Evolutionary conservation across 1,140 invertebrate genomes (phyloP), one percentile per base, ranked within the genome.

Genomic region (Lepidurus arcticus): DNA sequence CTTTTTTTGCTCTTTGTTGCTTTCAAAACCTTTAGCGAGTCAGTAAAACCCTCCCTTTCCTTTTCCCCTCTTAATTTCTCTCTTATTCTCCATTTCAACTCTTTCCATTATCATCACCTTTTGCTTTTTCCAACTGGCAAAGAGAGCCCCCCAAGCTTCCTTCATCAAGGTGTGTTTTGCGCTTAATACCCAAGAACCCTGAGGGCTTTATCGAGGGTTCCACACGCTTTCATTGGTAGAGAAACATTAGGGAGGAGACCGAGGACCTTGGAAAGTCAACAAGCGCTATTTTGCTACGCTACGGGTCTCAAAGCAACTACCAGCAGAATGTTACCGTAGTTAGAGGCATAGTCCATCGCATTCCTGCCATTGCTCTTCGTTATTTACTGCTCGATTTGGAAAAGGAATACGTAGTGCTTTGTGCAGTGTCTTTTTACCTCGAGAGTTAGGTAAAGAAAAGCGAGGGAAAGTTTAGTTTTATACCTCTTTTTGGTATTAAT

Each of bases 281-380:
- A 21, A 65, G 53, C 53, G 53, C 53, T 65, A 16, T 9, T 7
- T 16, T 65, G 53, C 53, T 13, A 65, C 13, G 53, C 53, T 65
- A 65, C 53, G 53, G 53, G 53, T 21, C 7, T 65, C 53, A 65
- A 65, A 65, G 53, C 53, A 65, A 65, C 53, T 65, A 65, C 53
- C 13, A 65, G 16, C 53, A 65, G 53, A 65, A 65, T 65, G 53
- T 65, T 34, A 65, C 16, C 53, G 7, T 65, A 65, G 53, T 65
- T 65, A 13, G 21, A 65, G 53, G n/a, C 53, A 7, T 65, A 13
- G 53, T 65, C 13, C 53, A n/a, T 65, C 21, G 13, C 53, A 65
- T 65, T 65, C 53, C 53, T n/a, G 3, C 53, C 6, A 65, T 65
- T 65, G 53, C 53, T 3, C 7, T 16, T 65, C 13, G 3, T 16